Conservation (phyloP, 2,113 vertebrate species). For the Athene cunicularia region DNA sequence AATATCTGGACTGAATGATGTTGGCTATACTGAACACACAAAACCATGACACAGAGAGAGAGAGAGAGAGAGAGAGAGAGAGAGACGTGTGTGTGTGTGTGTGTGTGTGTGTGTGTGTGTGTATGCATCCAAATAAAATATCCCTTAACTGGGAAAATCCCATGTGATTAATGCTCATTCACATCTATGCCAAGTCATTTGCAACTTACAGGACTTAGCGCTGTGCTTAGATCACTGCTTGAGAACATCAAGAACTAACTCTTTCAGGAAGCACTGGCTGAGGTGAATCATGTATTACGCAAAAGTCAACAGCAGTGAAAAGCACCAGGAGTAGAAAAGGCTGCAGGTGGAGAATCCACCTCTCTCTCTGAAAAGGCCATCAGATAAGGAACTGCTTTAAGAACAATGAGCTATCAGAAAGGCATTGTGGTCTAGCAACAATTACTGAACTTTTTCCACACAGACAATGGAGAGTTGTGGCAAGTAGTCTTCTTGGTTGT, state of each 20-base stretch:
- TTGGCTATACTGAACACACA: neutral
- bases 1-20: neutral
- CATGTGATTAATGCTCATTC: neutral
- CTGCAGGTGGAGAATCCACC: neutral
- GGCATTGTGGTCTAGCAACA: neutral
- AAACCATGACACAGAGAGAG: neutral
- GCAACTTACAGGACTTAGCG: neutral
- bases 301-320: neutral
- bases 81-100: too few relatives aligned
- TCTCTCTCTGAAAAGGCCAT: neutral
- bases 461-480: neutral
- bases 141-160: neutral
- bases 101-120: neutral
- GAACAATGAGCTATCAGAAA: neutral
- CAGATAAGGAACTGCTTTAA: neutral
- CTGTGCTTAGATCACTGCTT: neutral
- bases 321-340: neutral
- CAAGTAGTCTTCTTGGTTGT: neutral
- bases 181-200: neutral
- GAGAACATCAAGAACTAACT: neutral
- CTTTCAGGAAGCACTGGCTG: neutral
- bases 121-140: neutral
- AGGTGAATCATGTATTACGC: accelerated
- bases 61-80: too few relatives aligned
- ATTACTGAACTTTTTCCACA: neutral